Evolutionary conservation across 2,113 vertebrate genomes (phyloP).

Genomic region (Heliornis fulica): DNA sequence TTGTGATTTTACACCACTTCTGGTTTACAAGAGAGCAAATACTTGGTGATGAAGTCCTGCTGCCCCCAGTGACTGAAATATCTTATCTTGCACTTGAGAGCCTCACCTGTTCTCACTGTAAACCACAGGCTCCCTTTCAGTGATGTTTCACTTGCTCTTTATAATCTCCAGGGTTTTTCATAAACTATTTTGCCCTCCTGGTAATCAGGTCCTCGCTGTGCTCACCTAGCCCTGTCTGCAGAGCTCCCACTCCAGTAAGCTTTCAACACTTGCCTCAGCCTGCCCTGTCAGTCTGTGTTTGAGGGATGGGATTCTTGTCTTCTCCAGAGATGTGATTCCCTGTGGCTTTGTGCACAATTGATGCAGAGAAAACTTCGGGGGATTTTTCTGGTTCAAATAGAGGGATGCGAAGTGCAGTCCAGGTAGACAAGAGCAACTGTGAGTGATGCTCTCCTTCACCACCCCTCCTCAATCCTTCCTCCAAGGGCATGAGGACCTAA

Average conservation of each 20-base stretch:
- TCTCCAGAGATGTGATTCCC: neutral
- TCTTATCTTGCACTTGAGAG: neutral
- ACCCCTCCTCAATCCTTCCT: neutral
- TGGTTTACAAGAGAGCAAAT: neutral
- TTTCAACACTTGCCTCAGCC: neutral
- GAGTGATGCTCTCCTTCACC: neutral
- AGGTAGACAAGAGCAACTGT: neutral
- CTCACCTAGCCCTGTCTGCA: neutral
- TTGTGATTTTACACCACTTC: neutral
- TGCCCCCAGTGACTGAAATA: neutral
- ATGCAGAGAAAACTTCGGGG: neutral
- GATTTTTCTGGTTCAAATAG: neutral
- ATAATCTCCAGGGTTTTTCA: neutral
- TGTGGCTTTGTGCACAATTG: neutral
- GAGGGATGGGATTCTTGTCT: accelerated
- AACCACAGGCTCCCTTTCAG: neutral
- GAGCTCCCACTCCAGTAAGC: neutral
- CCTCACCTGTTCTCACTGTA: neutral
- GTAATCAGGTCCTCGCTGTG: neutral
- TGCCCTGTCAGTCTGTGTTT: accelerated
- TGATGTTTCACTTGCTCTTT: neutral
- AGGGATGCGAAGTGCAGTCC: neutral
- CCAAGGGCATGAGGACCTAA: neutral
- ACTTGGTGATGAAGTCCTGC: neutral
- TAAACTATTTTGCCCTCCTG: neutral